Evolutionary conservation across 1,140 invertebrate species (phyloP).

Genomic region (Caenorhabditis brenneri): DNA sequence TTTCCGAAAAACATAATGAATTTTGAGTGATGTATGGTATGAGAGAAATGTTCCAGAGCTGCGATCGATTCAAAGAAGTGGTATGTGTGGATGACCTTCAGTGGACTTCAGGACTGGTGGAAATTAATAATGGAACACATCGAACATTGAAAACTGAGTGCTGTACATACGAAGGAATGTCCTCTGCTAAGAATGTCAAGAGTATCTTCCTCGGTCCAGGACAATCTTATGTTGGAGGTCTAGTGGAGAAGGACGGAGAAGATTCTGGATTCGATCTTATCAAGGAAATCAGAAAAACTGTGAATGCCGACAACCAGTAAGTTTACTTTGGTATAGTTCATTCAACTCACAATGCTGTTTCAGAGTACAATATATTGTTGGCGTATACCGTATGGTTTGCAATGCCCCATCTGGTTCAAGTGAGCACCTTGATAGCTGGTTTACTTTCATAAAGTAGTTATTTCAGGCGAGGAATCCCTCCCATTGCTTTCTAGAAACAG

Average conservation of each 20-base stretch:
- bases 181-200: slow-evolving; percentile 1
- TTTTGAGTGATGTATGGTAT: slow-evolving; percentile 5
- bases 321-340: not conserved
- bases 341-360: not conserved
- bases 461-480: slow-evolving; percentile 7
- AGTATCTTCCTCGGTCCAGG: slow-evolving; percentile 37
- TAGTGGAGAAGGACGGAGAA: slow-evolving; percentile 12
- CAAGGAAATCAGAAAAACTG: slow-evolving; percentile 46
- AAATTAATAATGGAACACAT: slow-evolving; percentile 51
- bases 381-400: slow-evolving; percentile 35
- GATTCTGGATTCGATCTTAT: slow-evolving; percentile 42
- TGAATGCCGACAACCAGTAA: slow-evolving; percentile 41
- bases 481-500: slow-evolving; percentile 12
- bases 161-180: slow-evolving; percentile 35
- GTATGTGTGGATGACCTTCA: slow-evolving; percentile 28
- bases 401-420: not conserved
- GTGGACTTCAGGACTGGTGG: slow-evolving; percentile 40
- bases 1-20: too few relatives aligned
- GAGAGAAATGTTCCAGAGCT: not conserved
- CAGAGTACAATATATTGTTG: slow-evolving; percentile 48
- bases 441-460: not conserved
- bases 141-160: slow-evolving; percentile 48
- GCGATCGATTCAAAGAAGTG: slow-evolving; percentile 40
- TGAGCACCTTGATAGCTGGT: not conserved
- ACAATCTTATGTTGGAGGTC: slow-evolving; percentile 16